Percentiles rank a stretch among this genome's conserved stretches.
Conservation (phyloP, 1,140 invertebrate species). For the Drosophila rhopaloa region DNA sequence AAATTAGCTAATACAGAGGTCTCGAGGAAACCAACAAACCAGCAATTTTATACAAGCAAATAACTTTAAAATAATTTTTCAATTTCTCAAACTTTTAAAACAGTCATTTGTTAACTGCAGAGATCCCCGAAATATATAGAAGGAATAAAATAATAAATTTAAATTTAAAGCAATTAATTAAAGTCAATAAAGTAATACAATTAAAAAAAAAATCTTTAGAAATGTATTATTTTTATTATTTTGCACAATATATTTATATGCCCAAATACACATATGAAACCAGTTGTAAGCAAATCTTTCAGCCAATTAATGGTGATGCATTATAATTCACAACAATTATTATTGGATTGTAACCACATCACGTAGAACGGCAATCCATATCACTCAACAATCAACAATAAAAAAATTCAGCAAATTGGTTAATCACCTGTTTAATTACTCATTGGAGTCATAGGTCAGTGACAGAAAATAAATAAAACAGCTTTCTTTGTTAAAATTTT, state of each 20-base stretch:
- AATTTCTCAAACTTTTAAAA: constrained; percentile 4
- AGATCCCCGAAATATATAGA: not conserved
- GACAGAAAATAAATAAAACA: not conserved
- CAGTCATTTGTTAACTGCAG: not conserved
- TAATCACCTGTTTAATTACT: constrained; percentile 7
- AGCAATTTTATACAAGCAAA: constrained; percentile 4
- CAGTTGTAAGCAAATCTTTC: not conserved
- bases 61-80: constrained; percentile 13
- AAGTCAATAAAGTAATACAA: too few species aligned
- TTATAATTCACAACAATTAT: constrained; percentile 1
- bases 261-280: constrained; percentile 1
- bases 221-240: not conserved
- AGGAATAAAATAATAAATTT: not conserved
- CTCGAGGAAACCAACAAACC: not conserved
- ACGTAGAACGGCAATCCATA: constrained; percentile 8
- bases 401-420: not conserved
- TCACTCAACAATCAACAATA: constrained; percentile 2
- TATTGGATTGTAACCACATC: constrained; percentile 7
- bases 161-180: too few species aligned
- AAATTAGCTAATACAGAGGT: constrained; percentile 6
- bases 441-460: constrained; percentile 7
- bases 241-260: not conserved
- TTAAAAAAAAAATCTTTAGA: too few species aligned
- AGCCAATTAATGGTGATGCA: constrained; percentile 3
- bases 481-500: not conserved